Base-by-base conservation (phyloP, 2,888 invertebrate species). In the Trissolcus japonicus region DNA sequence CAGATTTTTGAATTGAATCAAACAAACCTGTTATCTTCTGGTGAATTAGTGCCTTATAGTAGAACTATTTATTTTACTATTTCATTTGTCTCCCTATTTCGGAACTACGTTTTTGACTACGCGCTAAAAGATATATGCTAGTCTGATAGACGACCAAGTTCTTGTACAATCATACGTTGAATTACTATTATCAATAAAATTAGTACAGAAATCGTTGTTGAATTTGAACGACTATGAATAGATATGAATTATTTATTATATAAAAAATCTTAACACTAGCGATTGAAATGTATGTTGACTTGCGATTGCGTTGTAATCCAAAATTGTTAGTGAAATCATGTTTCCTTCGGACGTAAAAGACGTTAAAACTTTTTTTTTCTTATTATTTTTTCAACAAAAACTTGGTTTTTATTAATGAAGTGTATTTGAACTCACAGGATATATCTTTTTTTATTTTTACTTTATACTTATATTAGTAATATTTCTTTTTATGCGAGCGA, bases 1-100 rank as follows among this genome's bases (percentile, higher is more conserved):
- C 56, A 17, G 40, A 56, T 6, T 54, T 48, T 50, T n/a, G 53
- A 68, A 56, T 17, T 14, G 9, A 43, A 54, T 25, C 16, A 40
- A 25, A 35, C 41, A 35, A 35, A 40, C 43, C 48, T 48, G 14
- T 67, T 59, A 53, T 40, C 68, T 46, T 4, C 4, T 21, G n/a
- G 43, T 53, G 54, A 61, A 72, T 63, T 63, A 71, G 72, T 72
- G 72, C 72, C 72, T 72, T 72, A 54, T 17, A 25, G 60, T 57
- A 72, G 53, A 65, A 59, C 51, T 72, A 72, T 72, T 72, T 72
- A 72, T 72, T 35, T 35, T 35, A 35, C 7, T 35, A 11, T 35
- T 35, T 35, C 35, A 35, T 35, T 35, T 35, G 6, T 35, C 9
- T 9, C 9, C 11, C 9, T 35, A 72, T 51, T 54, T 55, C 3